phyloP scores from a whole-genome alignment of 2,888 invertebrate species.

The Nysson spinosus region DNA sequence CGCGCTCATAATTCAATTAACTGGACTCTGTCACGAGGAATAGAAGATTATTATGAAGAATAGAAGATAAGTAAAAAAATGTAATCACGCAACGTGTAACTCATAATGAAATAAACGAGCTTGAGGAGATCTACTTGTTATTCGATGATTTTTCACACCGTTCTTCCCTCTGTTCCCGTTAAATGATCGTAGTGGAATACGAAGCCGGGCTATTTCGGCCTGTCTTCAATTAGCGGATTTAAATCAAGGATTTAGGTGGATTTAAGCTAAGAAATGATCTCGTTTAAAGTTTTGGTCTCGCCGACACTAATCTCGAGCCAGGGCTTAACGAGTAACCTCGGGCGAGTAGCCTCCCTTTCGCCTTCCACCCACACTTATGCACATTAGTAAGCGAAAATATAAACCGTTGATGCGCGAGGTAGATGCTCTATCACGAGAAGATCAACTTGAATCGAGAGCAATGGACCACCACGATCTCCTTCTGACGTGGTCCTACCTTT shows the following conservation, averaged over 20 bases:
- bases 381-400: slow-evolving; percentile 10
- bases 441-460: neutral
- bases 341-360: slow-evolving; percentile 7
- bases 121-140: neutral
- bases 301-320: slow-evolving; percentile 46
- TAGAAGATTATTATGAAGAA: too few species aligned
- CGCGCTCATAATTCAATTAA: too few species aligned
- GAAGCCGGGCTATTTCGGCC: slow-evolving; percentile 45
- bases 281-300: slow-evolving; percentile 57
- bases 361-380: slow-evolving; percentile 6
- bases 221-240: slow-evolving; percentile 57
- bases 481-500: too few species aligned
- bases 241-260: slow-evolving; percentile 54
- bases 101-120: too few species aligned
- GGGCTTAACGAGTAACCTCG: slow-evolving; percentile 48
- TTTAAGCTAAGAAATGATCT: slow-evolving; percentile 57
- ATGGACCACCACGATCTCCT: neutral
- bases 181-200: slow-evolving; percentile 43
- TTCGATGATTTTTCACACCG: neutral
- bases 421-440: neutral
- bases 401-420: neutral
- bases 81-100: too few species aligned
- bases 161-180: slow-evolving; percentile 3
- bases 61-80: too few species aligned
- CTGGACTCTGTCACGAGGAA: too few species aligned